These are phyloP conservation scores for Arion vulgaris DNA, from an alignment of 1,140 invertebrate species.

Conservation along the genomic window DNA sequence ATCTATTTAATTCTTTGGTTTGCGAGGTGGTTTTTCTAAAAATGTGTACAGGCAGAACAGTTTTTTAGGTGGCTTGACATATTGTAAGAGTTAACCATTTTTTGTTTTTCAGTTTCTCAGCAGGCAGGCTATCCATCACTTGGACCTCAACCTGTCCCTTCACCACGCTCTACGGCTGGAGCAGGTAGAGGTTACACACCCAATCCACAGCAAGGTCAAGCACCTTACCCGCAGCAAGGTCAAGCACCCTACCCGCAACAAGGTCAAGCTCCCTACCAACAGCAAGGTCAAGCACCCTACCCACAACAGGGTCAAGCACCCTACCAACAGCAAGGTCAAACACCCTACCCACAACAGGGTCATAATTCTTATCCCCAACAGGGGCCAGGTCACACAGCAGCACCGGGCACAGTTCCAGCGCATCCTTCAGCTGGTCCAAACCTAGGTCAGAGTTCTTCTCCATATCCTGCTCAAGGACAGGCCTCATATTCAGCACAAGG, in stretches of 20 bases:
- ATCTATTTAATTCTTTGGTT: too few relatives aligned
- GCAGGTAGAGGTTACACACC: not conserved
- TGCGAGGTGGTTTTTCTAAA: too few relatives aligned
- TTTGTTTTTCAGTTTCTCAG: not conserved
- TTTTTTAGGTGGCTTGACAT: too few relatives aligned
- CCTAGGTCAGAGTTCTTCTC: slow-evolving; percentile 7
- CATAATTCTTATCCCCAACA: not conserved
- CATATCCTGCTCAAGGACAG: slow-evolving; percentile 30
- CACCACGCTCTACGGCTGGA: not conserved
- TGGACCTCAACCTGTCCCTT: not conserved
- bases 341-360: not conserved
- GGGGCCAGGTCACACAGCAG: not conserved
- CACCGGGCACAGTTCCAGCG: not conserved
- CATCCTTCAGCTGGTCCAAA: not conserved
- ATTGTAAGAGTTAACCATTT: too few relatives aligned
- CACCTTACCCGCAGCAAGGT: slow-evolving; percentile 15
- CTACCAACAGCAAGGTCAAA: not conserved
- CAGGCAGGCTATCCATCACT: not conserved
- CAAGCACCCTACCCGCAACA: not conserved
- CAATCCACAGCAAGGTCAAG: not conserved
- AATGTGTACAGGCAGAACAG: too few relatives aligned
- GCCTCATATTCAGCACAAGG: not conserved
- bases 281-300: not conserved
- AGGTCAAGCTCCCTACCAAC: not conserved
- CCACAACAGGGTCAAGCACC: not conserved